These are phyloP conservation scores for Microtus ochrogaster DNA, from an alignment of 2,113 vertebrate genomes.

Conservation along the genomic window DNA sequence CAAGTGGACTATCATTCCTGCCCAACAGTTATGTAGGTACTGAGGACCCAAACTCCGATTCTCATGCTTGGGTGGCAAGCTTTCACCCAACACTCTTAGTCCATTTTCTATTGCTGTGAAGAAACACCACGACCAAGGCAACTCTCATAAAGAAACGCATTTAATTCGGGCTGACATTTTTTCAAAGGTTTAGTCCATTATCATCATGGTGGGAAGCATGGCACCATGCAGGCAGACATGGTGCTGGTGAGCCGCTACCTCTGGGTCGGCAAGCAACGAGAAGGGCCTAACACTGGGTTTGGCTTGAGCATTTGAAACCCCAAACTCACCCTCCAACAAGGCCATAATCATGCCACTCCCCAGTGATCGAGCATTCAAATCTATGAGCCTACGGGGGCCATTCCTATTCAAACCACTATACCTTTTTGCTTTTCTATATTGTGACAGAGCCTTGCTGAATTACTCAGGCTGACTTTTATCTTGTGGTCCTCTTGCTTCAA, in stretches of 20 bases:
- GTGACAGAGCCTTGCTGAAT: neutral
- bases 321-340: neutral
- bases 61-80: neutral
- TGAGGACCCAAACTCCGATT: neutral
- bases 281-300: neutral
- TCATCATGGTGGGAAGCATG: too few relatives aligned
- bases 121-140: neutral
- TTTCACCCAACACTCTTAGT: neutral
- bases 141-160: neutral
- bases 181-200: neutral
- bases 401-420: neutral
- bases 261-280: neutral
- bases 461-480: neutral
- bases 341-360: neutral
- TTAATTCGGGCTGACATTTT: neutral
- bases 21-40: neutral
- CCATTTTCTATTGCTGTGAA: neutral
- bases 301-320: neutral
- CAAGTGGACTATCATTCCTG: too few relatives aligned
- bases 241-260: neutral
- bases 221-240: neutral
- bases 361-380: neutral
- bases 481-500: neutral
- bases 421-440: neutral
- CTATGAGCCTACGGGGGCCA: neutral